phyloP scores from a whole-genome alignment of 2,888 invertebrate species.

The Molanna angustata region DNA sequence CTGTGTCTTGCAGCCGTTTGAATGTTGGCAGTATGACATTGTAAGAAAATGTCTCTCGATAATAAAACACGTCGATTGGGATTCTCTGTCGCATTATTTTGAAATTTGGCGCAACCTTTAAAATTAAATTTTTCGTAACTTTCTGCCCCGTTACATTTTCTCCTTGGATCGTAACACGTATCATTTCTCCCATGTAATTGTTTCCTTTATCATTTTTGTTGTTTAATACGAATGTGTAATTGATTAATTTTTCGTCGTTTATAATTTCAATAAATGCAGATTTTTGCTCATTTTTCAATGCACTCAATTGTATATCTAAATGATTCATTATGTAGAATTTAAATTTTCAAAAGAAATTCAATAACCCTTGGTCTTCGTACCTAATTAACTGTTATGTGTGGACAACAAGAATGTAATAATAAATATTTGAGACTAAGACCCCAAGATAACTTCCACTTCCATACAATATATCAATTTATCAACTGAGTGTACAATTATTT shows the following conservation, averaged over 20 bases:
- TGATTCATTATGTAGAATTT: too few relatives aligned
- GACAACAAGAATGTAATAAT: too few relatives aligned
- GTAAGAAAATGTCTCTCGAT: conserved; percentile 10
- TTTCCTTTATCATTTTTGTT: conserved; percentile 10
- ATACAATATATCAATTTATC: too few relatives aligned
- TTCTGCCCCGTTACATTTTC: conserved; percentile 3
- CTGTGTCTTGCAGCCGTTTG: conserved; percentile 1
- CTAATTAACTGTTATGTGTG: too few relatives aligned
- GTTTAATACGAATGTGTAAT: background rate
- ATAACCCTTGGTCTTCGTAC: too few relatives aligned
- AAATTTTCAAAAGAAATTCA: too few relatives aligned
- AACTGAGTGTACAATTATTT: too few relatives aligned
- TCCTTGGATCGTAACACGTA: conserved; percentile 11
- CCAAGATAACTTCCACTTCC: too few relatives aligned
- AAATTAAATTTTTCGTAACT: conserved; percentile 8
- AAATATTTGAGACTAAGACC: too few relatives aligned
- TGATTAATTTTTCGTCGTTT: background rate
- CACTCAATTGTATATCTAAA: too few relatives aligned
- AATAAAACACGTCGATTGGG: conserved; percentile 1
- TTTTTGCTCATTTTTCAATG: too few relatives aligned
- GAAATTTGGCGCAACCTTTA: conserved; percentile 6
- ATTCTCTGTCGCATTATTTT: conserved; percentile 6
- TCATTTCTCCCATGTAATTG: conserved; percentile 17
- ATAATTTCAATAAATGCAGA: background rate
- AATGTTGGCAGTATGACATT: conserved; percentile 12